Evolutionary conservation across 2,113 vertebrate species (phyloP), one percentile per base, ranked within the genome.

Genomic region (Hippocampus mohnikei): DNA sequence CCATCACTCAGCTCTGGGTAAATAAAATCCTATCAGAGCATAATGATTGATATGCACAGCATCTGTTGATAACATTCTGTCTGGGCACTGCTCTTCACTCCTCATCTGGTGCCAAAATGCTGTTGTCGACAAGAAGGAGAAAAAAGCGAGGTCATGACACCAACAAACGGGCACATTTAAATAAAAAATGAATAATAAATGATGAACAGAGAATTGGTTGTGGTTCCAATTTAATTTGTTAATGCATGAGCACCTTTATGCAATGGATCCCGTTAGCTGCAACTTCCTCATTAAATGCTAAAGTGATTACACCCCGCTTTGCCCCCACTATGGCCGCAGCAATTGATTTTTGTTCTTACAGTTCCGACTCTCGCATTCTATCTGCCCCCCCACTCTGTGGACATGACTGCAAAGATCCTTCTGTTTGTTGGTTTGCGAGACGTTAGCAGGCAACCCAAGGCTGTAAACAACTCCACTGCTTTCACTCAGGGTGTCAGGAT

Each of bases 51-150:
- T 85, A 73, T 42, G 5, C 29, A 33, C 29, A 5, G 29, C 42
- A 60, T 79, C 66, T 77, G 72, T 25, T 63, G 67, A 67, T 56
- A 67, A 63, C 58, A 73, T 55, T 27, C 41, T 70, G 12, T 44
- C 12, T 44, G 42, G 10, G 66, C 50, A 42, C 64, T 42, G 63
- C 41, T 77, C 67, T 37, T 72, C 69, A 33, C 66, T 41, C 48
- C 76, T 71, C 71, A 52, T 66, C 72, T 67, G 68, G 61, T 69
- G 73, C 77, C 66, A 75, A 78, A 81, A 70, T 71, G 37, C 69
- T 50, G 69, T 63, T 56, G 72, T 66, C 63, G 42, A 59, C 56
- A 74, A 65, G 73, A 44, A 76, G n/a, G n/a, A 77, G 78, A 33
- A 33, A 33, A 66, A 73, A 27, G 46, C 55, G 61, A 41, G 37